Percentiles rank a stretch among this genome's conserved stretches.
phyloP scores from a whole-genome alignment of 1,140 invertebrate species.

The Contarinia nasturtii region DNA sequence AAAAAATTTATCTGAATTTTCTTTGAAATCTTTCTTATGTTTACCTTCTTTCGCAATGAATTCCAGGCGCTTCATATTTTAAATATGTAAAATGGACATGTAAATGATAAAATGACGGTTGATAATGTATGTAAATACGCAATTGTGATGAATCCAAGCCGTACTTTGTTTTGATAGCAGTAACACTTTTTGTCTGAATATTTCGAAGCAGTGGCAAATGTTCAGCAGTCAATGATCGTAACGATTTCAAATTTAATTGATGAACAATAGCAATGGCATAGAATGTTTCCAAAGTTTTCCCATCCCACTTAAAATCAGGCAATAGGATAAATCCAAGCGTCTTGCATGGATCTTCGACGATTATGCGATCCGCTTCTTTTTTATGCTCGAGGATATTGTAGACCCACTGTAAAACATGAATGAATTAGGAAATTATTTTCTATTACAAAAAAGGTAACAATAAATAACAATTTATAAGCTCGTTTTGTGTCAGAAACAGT shows the following conservation, averaged over 20 bases:
- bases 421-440: not conserved
- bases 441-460: not conserved
- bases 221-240: conserved; percentile 56
- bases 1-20: no score
- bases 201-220: conserved; percentile 74
- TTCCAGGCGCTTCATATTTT: conserved; percentile 61
- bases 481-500: conserved; percentile 18
- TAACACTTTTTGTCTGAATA: conserved; percentile 50
- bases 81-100: conserved; percentile 88
- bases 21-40: no score
- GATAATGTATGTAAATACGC: conserved; percentile 84
- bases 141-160: conserved; percentile 47
- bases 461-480: not conserved
- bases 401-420: conserved; percentile 54
- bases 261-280: conserved; percentile 70
- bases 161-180: conserved; percentile 63
- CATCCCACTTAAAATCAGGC: conserved; percentile 91
- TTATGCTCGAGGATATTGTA: conserved; percentile 88
- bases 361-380: conserved; percentile 68
- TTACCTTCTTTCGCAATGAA: conserved; percentile 57
- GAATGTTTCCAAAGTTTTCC: conserved; percentile 48
- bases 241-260: conserved; percentile 50
- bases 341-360: conserved; percentile 64
- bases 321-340: conserved; percentile 71
- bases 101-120: conserved; percentile 91